Evolutionary conservation across 2,888 invertebrate genomes (phyloP).

Genomic region (Drosophila monieri): DNA sequence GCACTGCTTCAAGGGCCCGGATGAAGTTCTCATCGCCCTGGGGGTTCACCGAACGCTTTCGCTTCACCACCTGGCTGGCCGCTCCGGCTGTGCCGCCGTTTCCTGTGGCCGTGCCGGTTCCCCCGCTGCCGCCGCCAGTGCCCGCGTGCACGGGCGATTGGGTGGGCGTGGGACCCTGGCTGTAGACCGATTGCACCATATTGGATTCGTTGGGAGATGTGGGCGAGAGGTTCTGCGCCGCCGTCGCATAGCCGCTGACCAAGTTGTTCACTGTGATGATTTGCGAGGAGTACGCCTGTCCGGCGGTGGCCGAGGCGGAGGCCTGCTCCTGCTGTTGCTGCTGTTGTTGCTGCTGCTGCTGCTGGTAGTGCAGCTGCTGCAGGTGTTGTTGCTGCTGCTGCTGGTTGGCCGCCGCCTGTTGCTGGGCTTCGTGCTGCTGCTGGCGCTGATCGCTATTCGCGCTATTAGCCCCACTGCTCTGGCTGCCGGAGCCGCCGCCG

Average conservation of each 20-base stretch:
- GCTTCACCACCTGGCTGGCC: constrained; percentile 84
- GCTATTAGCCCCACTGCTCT: constrained; percentile 81
- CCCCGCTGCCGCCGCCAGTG: constrained; percentile 77
- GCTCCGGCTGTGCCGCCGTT: constrained; percentile 51
- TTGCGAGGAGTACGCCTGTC: constrained; percentile 83
- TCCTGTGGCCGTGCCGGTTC: constrained; percentile 61
- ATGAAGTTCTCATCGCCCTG: constrained; percentile 93
- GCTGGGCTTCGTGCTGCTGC: constrained; percentile 71
- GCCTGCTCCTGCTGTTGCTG: constrained; percentile 75
- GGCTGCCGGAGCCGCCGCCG: constrained; percentile 79
- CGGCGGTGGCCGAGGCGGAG: constrained; percentile 73
- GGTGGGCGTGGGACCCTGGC: constrained; percentile 84
- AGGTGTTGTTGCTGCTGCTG: constrained; percentile 72
- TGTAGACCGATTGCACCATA: constrained; percentile 85
- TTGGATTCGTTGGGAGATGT: constrained; percentile 86
- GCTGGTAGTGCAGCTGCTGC: constrained; percentile 71
- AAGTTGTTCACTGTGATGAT: constrained; percentile 85
- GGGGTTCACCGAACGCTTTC: constrained; percentile 91
- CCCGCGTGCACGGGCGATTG: constrained; percentile 83
- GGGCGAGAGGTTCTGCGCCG: constrained; percentile 85
- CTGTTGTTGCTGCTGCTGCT: constrained; percentile 73
- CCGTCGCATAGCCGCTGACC: constrained; percentile 84
- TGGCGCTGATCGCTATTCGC: constrained; percentile 72
- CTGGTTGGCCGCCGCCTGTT: constrained; percentile 77
- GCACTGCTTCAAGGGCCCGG: constrained; percentile 91